These are phyloP conservation scores for Pammene fasciana DNA, from an alignment of 2,888 invertebrate genomes.

Conservation along the genomic window DNA sequence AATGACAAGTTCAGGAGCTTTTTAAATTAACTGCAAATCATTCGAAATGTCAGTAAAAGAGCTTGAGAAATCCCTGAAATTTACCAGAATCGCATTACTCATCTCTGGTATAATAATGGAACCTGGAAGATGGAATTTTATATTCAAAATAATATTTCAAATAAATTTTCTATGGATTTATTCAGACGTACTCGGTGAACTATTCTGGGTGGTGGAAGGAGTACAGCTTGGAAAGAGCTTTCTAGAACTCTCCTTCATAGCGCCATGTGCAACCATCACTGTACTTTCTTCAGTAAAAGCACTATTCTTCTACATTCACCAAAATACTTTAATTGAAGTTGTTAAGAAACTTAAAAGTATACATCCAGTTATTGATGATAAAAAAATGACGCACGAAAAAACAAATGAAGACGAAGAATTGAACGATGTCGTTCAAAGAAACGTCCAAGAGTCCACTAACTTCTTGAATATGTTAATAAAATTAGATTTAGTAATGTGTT, in stretches of 20 bases:
- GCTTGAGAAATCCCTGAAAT: constrained; percentile 27
- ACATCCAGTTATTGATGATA: constrained; percentile 48
- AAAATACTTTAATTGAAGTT: constrained; percentile 50
- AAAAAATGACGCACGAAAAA: constrained; percentile 8
- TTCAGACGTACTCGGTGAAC: constrained; percentile 59
- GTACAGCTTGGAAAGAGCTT: constrained; percentile 55
- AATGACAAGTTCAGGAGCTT: not conserved
- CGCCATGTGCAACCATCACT: constrained; percentile 61
- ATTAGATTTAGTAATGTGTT: constrained; percentile 49
- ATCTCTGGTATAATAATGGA: constrained; percentile 60
- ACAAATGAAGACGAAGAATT: constrained; percentile 15
- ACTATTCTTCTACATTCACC: constrained; percentile 53
- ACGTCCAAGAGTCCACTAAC: constrained; percentile 49
- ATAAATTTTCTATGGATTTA: constrained; percentile 58
- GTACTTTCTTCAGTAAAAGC: constrained; percentile 59
- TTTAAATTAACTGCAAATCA: not conserved
- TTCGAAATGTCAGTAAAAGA: constrained; percentile 22
- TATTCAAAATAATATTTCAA: constrained; percentile 48
- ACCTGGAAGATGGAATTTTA: constrained; percentile 38
- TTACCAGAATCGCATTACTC: constrained; percentile 45
- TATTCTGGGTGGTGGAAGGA: constrained; percentile 59
- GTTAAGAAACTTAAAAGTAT: constrained; percentile 57
- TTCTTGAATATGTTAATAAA: constrained; percentile 52
- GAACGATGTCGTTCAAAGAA: constrained; percentile 9
- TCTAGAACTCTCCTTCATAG: constrained; percentile 58